phyloP scores from a whole-genome alignment of 92 coral and sea anemone genomes.

The Epizoanthus illoricatus region DNA sequence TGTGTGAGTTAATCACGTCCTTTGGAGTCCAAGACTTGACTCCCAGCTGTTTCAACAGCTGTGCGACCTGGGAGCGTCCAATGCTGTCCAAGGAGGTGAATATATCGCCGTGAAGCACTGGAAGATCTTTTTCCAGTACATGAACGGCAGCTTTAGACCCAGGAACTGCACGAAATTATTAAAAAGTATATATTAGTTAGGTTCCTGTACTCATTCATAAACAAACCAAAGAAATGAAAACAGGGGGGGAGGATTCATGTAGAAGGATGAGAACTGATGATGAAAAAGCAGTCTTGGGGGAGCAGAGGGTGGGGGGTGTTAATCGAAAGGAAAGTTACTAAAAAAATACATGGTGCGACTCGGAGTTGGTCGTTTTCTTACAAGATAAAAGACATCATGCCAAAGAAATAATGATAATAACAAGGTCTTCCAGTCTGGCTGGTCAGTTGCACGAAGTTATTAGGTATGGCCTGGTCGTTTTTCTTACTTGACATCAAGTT shows the following conservation, averaged over 20 bases:
- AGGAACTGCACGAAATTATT: slow-evolving; percentile 18
- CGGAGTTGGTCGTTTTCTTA: too few relatives aligned
- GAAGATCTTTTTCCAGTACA: slow-evolving; percentile 71
- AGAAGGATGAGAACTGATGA: too few relatives aligned
- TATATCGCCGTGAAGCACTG: slow-evolving; percentile 65
- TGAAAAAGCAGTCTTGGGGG: too few relatives aligned
- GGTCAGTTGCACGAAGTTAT: too few relatives aligned
- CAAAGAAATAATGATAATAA: too few relatives aligned
- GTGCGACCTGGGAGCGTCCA: slow-evolving; percentile 79
- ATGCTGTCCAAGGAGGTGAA: slow-evolving; percentile 70
- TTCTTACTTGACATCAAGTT: too few relatives aligned
- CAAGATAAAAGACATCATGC: too few relatives aligned
- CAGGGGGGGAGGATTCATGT: neutral
- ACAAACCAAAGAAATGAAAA: neutral
- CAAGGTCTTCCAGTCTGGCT: too few relatives aligned
- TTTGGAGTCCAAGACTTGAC: slow-evolving; percentile 77
- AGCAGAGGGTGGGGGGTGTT: too few relatives aligned
- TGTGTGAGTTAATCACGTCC: slow-evolving; percentile 80
- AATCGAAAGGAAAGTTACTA: too few relatives aligned
- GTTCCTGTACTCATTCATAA: neutral
- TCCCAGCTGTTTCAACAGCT: slow-evolving; percentile 70
- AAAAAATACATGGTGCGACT: too few relatives aligned
- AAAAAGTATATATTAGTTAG: neutral
- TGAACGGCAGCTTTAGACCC: slow-evolving; percentile 42
- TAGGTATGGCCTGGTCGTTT: too few relatives aligned